phyloP scores from a whole-genome alignment of 35 echinoderm and acorn worm species.

The Amphiura filiformis region DNA sequence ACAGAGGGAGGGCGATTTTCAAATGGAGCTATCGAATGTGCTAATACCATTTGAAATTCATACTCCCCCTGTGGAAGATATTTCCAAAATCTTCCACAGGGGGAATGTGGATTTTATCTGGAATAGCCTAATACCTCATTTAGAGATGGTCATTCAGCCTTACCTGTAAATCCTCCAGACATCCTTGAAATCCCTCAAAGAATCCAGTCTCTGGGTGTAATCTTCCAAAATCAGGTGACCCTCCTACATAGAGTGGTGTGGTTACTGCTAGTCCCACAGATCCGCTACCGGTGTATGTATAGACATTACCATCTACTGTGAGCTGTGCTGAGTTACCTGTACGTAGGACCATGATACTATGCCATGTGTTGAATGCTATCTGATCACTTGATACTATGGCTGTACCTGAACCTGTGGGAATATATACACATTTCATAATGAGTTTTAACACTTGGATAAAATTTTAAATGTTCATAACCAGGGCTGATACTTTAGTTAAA shows the following conservation, averaged over 20 bases:
- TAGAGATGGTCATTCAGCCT: no score
- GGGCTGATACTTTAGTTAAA: background rate
- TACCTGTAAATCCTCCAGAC: constrained; percentile 78
- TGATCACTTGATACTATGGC: constrained; percentile 45
- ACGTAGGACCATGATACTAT: constrained; percentile 46
- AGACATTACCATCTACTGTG: constrained; percentile 49
- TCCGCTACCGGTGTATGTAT: constrained; percentile 36
- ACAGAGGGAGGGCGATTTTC: no score
- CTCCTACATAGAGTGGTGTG: constrained; percentile 57
- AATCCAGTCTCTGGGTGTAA: constrained; percentile 55
- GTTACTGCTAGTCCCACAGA: constrained; percentile 54
- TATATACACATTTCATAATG: background rate
- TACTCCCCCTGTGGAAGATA: no score
- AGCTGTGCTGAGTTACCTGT: constrained; percentile 48
- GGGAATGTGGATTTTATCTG: no score
- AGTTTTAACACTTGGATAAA: background rate
- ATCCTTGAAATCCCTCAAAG: constrained; percentile 66
- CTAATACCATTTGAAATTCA: no score
- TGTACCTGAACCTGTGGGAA: constrained; percentile 46
- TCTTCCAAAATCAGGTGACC: constrained; percentile 18
- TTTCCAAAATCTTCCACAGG: no score
- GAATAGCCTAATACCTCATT: no score
- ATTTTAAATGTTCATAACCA: background rate
- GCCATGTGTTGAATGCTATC: constrained; percentile 67
- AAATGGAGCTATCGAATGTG: no score